phyloP scores from a whole-genome alignment of 2,113 vertebrate species.

The Saiga tatarica region DNA sequence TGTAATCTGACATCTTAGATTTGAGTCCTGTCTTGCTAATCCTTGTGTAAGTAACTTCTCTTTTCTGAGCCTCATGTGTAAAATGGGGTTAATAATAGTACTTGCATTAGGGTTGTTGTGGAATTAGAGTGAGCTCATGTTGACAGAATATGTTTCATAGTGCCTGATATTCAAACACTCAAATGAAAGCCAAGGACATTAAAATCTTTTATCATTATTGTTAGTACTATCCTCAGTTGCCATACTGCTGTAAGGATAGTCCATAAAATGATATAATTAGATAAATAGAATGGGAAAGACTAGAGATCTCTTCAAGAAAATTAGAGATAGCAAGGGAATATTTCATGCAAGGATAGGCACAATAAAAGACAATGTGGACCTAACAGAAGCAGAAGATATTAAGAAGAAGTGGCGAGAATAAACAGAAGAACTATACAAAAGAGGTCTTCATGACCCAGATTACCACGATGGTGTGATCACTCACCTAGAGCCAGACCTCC shows the following conservation, averaged over 20 bases:
- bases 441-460: background rate
- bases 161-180: background rate
- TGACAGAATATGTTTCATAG: background rate
- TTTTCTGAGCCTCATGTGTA: background rate
- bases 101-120: background rate
- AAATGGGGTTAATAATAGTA: background rate
- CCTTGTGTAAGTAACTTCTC: background rate
- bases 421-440: background rate
- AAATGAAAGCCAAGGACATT: background rate
- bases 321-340: background rate
- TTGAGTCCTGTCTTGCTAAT: conserved; percentile 7
- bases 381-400: background rate
- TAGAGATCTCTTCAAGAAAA: background rate
- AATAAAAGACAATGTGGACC: background rate
- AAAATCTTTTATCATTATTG: conserved; percentile 15
- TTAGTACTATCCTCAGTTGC: background rate
- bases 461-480: background rate
- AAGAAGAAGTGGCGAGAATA: background rate
- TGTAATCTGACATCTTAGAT: background rate
- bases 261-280: background rate
- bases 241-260: background rate
- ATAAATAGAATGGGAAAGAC: background rate
- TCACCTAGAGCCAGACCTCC: background rate
- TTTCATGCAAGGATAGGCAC: background rate
- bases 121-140: background rate